These are phyloP conservation scores for Oryzias dopingdopingensis DNA, from an alignment of 2,797 vertebrate species.

Conservation along the genomic window DNA sequence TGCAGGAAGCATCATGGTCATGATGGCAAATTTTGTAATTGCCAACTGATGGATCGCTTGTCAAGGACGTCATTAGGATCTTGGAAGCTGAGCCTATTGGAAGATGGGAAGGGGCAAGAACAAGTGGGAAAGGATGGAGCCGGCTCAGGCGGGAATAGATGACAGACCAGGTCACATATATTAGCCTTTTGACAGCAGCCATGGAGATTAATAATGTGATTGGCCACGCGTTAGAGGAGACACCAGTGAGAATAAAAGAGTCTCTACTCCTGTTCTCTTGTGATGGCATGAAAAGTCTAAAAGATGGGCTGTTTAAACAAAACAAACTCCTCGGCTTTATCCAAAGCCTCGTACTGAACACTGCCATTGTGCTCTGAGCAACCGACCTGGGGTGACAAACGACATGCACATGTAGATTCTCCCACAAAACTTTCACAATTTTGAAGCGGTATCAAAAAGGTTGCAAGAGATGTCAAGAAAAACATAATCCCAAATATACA, in stretches of 20 bases:
- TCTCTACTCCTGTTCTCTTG: slow-evolving; percentile 38
- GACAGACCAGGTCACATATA: slow-evolving; percentile 64
- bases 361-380: slow-evolving; percentile 9
- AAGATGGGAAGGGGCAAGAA: slow-evolving; percentile 67
- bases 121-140: slow-evolving; percentile 63
- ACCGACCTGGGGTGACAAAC: slow-evolving; percentile 24
- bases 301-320: slow-evolving; percentile 33
- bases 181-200: slow-evolving; percentile 70
- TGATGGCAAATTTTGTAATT: slow-evolving; percentile 86
- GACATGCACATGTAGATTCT: slow-evolving; percentile 18
- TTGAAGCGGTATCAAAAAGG: neutral
- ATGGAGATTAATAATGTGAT: slow-evolving; percentile 74
- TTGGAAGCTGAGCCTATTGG: slow-evolving; percentile 49
- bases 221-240: slow-evolving; percentile 72
- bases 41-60: slow-evolving; percentile 84
- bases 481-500: neutral
- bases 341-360: slow-evolving; percentile 17
- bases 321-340: slow-evolving; percentile 32
- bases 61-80: slow-evolving; percentile 77
- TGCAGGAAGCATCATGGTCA: slow-evolving; percentile 75
- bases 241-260: slow-evolving; percentile 57
- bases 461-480: neutral
- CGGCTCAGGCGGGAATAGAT: slow-evolving; percentile 56
- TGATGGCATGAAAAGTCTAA: slow-evolving; percentile 56
- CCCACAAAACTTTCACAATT: slow-evolving; percentile 23